Evolutionary conservation across 2,888 invertebrate species (phyloP), one percentile per base, ranked within the genome.

Genomic region (Nymphalis c-album): DNA sequence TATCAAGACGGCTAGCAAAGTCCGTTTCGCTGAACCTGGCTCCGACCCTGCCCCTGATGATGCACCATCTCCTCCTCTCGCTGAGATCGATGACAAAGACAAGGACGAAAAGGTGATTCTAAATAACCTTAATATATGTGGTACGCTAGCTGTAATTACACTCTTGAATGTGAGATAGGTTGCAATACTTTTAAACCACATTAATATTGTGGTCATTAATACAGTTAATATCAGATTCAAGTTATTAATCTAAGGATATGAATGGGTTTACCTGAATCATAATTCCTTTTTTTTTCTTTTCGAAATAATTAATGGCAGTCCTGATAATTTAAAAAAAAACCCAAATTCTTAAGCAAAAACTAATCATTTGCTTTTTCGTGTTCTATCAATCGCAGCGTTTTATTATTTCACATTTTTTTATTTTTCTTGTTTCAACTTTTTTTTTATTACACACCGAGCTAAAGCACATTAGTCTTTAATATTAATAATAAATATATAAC

Each of bases 11-110:
- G 94, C 96, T 69, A 95, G 96, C 75, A 97, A 97, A 91, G 97
- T 97, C 66, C 95, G 97, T 72, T 97, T 97, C 88, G 96, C 97
- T 77, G 97, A 97, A 84, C 96, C 95, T 0, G 93, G 93, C 0
- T 79, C 81, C 76, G 85, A 85, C 26, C 69, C 76, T 1, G 77
- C 78, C 0, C 83, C 85, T 0, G 84, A 85, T 10, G 92, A 92
- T 18, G 90, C 91, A 1, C 92, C 92, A 5, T 92, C 92, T 2
- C 93, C 93, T 0, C 92, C 93, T 0, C 88, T 93, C 67, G 85
- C 87, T 60, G 92, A 92, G 74, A 80, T 78, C 50, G 90, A 91
- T 2, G 91, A 91, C 22, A 91, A 91, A 63, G 92, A 92, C 46
- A 90, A 87, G 68, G 91, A 92, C 63, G 92, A 92, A 75, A 92